Evolutionary conservation across 2,797 vertebrate species (phyloP), one percentile per base, ranked within the genome.

Genomic region (Silurus lanzhouensis): DNA sequence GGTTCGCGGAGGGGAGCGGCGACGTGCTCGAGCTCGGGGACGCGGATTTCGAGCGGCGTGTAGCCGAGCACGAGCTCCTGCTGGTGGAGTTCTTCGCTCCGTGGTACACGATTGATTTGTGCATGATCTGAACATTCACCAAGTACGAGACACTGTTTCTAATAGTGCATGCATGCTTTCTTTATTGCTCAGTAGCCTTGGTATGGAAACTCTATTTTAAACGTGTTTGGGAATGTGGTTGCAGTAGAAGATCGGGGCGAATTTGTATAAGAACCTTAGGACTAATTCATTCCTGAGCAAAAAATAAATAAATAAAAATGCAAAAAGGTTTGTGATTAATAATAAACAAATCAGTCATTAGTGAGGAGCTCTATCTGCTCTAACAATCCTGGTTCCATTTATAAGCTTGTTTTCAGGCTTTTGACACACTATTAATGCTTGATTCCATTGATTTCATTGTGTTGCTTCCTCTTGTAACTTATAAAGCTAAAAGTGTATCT

Each of bases 71-170:
- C 10, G 89, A 91, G 38, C 90, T 87, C 7, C 71, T 91, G 89
- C 89, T 92, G 9, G 92, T 92, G 82, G 87, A 91, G 81, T 92
- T 92, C 86, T 92, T 89, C 81, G 89, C 92, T 14, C 92, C 92
- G 19, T 92, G 92, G 92, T 92, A 84, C 84, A 84, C 84, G 90
- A 58, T 52, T 0, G 10, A 5, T 5, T 25, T 48, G 38, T 52
- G 48, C 48, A 52, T 52, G 48, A 17, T 14, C 61, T 63, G 72
- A n/a, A 58, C 8, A 20, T 77, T 5, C 5, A 1, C 27, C 19
- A 19, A 77, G 3, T 31, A 38, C 10, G 6, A 3, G 75, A 38
- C 15, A 58, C 5, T 22, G 5, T 38, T 31, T 31, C 38, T 31
- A 15, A 1, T 9, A 27, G 15, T 27, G 3, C 6, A 12, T 1